A percentile compares a stretch with the other conserved stretches of the same genome.
Evolutionary conservation across 2,797 vertebrate species (phyloP).

Genomic region (Trachops cirrhosus): DNA sequence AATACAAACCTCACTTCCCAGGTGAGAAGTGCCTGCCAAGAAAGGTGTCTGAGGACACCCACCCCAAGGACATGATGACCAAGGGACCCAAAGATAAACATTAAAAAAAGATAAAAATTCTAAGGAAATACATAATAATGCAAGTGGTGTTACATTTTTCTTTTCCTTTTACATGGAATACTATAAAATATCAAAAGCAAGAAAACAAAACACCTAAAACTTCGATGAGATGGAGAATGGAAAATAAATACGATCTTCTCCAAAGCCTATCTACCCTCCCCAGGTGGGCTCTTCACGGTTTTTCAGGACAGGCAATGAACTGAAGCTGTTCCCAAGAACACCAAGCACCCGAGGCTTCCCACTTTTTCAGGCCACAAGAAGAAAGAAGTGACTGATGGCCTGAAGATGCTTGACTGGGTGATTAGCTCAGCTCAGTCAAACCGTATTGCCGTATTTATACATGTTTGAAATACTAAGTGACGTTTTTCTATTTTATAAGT

Average conservation of each 20-base stretch:
- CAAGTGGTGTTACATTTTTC: not conserved
- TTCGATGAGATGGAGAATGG: not conserved
- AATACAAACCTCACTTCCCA: not conserved
- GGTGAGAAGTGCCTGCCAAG: not conserved
- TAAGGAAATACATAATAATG: slow-evolving; percentile 1
- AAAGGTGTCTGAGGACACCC: not conserved
- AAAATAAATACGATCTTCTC: not conserved
- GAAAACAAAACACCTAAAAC: not conserved
- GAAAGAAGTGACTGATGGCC: not conserved
- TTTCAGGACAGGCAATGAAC: not conserved
- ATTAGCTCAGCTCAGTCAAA: not conserved
- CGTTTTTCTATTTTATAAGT: not conserved
- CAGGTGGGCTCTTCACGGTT: not conserved
- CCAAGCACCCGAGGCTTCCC: not conserved
- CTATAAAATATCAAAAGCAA: not conserved
- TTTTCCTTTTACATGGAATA: not conserved
- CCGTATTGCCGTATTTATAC: not conserved
- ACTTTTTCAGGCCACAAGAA: not conserved
- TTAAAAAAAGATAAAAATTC: not conserved
- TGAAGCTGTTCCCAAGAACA: no score
- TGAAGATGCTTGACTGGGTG: not conserved
- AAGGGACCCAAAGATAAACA: not conserved
- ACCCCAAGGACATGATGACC: not conserved
- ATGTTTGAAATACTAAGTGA: not conserved
- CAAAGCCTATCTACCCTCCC: not conserved